These are phyloP conservation scores for Onychostruthus taczanowskii DNA, from an alignment of 2,113 vertebrate genomes.

Conservation along the genomic window DNA sequence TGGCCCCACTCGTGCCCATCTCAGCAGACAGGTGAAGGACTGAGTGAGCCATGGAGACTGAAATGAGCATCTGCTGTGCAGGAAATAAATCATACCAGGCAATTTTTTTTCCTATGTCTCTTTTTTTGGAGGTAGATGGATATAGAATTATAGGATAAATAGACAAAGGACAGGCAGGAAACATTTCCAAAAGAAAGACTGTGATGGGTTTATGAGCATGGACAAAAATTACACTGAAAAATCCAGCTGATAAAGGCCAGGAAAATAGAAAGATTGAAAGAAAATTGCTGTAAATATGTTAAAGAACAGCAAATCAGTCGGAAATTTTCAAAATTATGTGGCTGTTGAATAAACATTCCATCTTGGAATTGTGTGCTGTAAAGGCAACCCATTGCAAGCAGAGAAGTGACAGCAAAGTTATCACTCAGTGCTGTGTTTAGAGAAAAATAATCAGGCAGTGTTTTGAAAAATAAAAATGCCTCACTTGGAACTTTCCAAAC, in stretches of 20 bases:
- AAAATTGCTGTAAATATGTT: neutral
- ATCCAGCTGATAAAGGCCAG: neutral
- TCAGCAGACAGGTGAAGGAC: neutral
- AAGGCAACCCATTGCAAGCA: neutral
- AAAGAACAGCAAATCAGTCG: neutral
- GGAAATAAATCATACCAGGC: neutral
- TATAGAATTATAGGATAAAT: neutral
- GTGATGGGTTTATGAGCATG: neutral
- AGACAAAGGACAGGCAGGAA: neutral
- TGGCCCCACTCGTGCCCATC: neutral
- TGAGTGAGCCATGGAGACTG: neutral
- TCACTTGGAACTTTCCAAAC: neutral
- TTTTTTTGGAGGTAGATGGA: neutral
- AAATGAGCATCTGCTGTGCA: slow-evolving; percentile 8
- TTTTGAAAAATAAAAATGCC: neutral
- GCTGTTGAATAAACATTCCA: neutral
- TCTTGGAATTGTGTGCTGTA: neutral
- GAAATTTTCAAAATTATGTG: neutral
- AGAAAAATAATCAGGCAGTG: neutral
- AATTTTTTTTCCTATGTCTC: neutral
- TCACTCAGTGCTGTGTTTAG: neutral
- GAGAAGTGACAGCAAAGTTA: neutral
- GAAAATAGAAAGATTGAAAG: neutral
- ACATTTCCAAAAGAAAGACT: neutral
- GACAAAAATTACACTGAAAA: neutral